phyloP scores from a whole-genome alignment of 2,797 vertebrate species.

The Harpagifer antarcticus region DNA sequence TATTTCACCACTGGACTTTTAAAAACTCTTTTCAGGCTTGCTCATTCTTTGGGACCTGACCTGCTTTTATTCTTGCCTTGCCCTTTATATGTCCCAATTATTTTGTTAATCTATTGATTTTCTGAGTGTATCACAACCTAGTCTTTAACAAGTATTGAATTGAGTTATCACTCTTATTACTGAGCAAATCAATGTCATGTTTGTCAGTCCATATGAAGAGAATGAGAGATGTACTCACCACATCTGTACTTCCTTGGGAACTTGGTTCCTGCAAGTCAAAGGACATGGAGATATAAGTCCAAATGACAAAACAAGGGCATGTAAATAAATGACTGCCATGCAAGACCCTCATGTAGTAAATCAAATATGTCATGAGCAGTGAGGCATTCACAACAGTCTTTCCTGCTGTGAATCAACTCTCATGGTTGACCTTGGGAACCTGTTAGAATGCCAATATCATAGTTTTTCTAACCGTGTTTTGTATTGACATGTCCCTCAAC shows the following conservation, averaged over 20 bases:
- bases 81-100: slow-evolving; percentile 4
- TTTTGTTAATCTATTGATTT: slow-evolving; percentile 12
- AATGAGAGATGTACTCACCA: slow-evolving; percentile 72
- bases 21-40: background rate
- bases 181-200: slow-evolving; percentile 17
- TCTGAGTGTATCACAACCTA: background rate
- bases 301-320: background rate
- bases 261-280: slow-evolving; percentile 73
- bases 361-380: background rate
- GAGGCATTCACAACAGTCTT: slow-evolving; percentile 12
- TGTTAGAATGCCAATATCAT: slow-evolving; percentile 9
- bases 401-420: slow-evolving; percentile 38
- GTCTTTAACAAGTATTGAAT: background rate
- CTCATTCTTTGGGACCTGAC: background rate
- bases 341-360: slow-evolving; percentile 1
- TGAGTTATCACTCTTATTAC: slow-evolving; percentile 12
- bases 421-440: slow-evolving; percentile 54
- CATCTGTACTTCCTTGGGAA: slow-evolving; percentile 77
- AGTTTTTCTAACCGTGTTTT: background rate
- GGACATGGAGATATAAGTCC: slow-evolving; percentile 35
- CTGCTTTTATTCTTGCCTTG: background rate
- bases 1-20: background rate
- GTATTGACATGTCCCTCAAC: slow-evolving; percentile 19
- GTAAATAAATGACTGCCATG: background rate
- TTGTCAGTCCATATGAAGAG: background rate